Conservation (phyloP, 2,113 vertebrate genomes). For the Dunckerocampus dactyliophorus region DNA sequence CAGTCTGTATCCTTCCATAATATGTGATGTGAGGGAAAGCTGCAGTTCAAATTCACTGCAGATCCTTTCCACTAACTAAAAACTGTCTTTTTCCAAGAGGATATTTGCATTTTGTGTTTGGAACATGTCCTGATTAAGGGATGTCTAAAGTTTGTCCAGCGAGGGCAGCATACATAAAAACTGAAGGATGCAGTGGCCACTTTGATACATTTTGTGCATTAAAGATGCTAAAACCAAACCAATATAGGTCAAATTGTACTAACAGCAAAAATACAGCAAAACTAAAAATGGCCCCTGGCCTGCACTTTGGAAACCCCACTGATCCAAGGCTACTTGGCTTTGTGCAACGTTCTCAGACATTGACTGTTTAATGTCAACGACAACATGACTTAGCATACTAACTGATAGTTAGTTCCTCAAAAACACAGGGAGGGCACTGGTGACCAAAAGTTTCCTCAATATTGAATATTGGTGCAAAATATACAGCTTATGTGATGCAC, state of each 20-base stretch:
- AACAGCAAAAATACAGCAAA: too few species aligned
- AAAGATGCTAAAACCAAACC: too few species aligned
- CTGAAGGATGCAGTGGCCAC: too few species aligned
- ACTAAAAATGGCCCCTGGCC: too few species aligned
- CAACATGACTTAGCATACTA: background rate
- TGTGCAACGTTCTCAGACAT: too few species aligned
- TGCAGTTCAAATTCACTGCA: background rate
- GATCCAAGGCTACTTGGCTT: too few species aligned
- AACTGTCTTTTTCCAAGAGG: background rate
- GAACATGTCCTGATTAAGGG: too few species aligned
- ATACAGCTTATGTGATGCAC: background rate
- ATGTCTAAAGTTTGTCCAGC: too few species aligned
- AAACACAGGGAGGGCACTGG: background rate
- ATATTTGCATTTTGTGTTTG: background rate
- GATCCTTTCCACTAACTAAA: constrained; percentile 3
- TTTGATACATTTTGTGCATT: too few species aligned
- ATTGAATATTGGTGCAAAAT: background rate
- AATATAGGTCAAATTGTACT: too few species aligned
- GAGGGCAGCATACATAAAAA: too few species aligned
- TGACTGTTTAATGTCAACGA: background rate
- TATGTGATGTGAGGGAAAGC: constrained; percentile 8
- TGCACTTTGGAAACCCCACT: too few species aligned
- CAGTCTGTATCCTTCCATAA: background rate
- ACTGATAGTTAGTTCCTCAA: background rate
- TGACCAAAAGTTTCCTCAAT: background rate